phyloP scores from a whole-genome alignment of 2,888 invertebrate species.

The Cactoblastis cactorum region DNA sequence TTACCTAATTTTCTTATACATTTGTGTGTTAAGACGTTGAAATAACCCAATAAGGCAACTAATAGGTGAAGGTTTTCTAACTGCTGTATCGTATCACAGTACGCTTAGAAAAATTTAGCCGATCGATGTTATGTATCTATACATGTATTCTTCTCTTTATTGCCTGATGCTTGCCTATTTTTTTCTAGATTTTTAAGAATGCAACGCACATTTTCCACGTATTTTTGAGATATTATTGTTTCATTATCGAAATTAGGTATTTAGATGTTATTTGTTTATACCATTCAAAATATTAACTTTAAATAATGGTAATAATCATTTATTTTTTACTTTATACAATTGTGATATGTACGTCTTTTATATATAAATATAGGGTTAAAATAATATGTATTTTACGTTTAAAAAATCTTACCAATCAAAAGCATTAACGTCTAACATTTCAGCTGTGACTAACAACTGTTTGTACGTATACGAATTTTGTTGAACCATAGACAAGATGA shows the following conservation, averaged over 20 bases:
- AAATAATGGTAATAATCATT: too few relatives aligned
- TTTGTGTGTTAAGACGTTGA: neutral
- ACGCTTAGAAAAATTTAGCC: constrained; percentile 14
- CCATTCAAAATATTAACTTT: too few relatives aligned
- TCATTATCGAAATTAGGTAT: too few relatives aligned
- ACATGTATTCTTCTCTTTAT: constrained; percentile 9
- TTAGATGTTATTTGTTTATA: too few relatives aligned
- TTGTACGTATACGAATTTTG: neutral
- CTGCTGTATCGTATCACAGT: constrained; percentile 5
- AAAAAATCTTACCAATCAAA: constrained; percentile 1
- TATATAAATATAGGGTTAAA: neutral
- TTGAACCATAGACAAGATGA: neutral
- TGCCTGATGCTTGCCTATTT: constrained; percentile 3
- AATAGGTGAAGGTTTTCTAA: constrained; percentile 13
- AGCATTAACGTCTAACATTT: constrained; percentile 24
- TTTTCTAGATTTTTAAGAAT: neutral
- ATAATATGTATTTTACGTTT: neutral
- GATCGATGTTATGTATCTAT: constrained; percentile 2
- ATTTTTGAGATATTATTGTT: neutral
- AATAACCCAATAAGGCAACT: neutral
- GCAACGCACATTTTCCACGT: neutral
- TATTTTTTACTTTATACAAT: too few relatives aligned
- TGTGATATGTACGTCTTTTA: neutral
- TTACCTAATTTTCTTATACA: neutral
- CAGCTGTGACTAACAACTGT: constrained; percentile 35